These are phyloP conservation scores for Ophion slaviceki DNA, from an alignment of 2,888 invertebrate genomes.

Conservation along the genomic window DNA sequence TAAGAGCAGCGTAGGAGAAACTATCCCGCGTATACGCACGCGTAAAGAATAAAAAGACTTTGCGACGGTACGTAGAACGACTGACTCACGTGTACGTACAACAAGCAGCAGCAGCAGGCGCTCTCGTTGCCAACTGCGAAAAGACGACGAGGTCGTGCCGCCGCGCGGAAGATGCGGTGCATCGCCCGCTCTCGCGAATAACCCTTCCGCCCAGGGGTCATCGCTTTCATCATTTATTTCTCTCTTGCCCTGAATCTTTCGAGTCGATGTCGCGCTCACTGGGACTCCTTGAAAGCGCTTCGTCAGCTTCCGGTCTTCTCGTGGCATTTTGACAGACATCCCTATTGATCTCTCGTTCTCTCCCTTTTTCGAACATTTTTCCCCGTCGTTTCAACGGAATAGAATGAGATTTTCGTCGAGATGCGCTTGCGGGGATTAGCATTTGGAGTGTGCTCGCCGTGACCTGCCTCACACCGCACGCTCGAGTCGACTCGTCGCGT, in stretches of 20 bases:
- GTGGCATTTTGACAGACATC: constrained; percentile 1
- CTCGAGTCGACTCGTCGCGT: constrained; percentile 6
- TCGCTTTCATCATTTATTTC: background rate
- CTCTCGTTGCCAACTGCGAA: constrained; percentile 41
- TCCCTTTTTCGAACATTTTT: constrained; percentile 3
- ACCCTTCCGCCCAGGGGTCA: constrained; percentile 27
- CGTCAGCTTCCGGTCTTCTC: constrained; percentile 30
- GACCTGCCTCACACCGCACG: constrained; percentile 50
- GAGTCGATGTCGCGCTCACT: background rate
- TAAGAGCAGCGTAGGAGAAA: background rate
- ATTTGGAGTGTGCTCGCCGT: constrained; percentile 30
- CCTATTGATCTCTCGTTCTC: too few relatives aligned
- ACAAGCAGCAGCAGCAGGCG: constrained; percentile 31
- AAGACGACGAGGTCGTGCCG: constrained; percentile 63
- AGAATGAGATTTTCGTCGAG: constrained; percentile 26
- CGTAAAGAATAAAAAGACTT: background rate
- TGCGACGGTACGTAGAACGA: background rate
- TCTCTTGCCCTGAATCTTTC: too few relatives aligned
- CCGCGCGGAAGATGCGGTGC: constrained; percentile 33
- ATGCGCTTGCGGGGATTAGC: constrained; percentile 23
- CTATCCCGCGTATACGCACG: background rate
- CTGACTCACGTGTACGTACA: constrained; percentile 16
- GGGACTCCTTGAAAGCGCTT: background rate
- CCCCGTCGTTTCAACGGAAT: constrained; percentile 7
- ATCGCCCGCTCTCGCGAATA: constrained; percentile 42